Base-by-base conservation (phyloP, 37 sponge, comb jelly and placozoan genomes). In the Crambe crambe region DNA sequence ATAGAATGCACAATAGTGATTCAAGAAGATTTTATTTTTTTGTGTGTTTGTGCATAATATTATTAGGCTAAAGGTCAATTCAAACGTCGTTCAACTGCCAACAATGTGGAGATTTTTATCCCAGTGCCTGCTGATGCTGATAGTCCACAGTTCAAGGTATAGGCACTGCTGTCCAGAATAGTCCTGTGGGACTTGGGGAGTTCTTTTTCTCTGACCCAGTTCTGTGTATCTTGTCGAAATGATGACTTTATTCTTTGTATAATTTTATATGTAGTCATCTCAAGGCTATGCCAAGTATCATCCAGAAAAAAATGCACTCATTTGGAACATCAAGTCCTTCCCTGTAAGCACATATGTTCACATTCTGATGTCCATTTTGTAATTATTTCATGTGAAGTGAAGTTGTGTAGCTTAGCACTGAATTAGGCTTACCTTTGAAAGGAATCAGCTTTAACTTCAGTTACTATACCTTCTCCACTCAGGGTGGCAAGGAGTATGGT, bases 91-190 rank as follows among this genome's bases (percentile, higher is more conserved):
- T 98, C 99, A 8, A 95, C 89, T 70, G 95, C 95, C 12, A 91
- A 94, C 76, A 94, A 97, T 84, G 97, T 97, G 42, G 95, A 95
- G 76, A 92, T 97, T 9, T 30, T 88, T 4, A 86, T 98, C 2
- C 99, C 99, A 25, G 99, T 98, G 0, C 99, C 99, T 20, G 85
- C 82, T 39, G 99, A 98, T 86, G 99, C 99, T 36, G 93, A 93
- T 72, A 77, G 94, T 20, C 99, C 99, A 25, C 89, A 84, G 70
- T 94, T 92, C 42, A 94, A 76, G 86, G 97, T 93, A 22, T n/a
- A n/a, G n/a, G n/a, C n/a, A n/a, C n/a, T n/a, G n/a, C n/a, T n/a
- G n/a, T n/a, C n/a, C n/a, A n/a, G n/a, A n/a, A n/a, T n/a, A 42
- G 83, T 54, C 20, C 8, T 63, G 27, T 51, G 17, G 36, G n/a